Evolutionary conservation across 2,797 vertebrate genomes (phyloP).

Genomic region (Micrastur ruficollis): DNA sequence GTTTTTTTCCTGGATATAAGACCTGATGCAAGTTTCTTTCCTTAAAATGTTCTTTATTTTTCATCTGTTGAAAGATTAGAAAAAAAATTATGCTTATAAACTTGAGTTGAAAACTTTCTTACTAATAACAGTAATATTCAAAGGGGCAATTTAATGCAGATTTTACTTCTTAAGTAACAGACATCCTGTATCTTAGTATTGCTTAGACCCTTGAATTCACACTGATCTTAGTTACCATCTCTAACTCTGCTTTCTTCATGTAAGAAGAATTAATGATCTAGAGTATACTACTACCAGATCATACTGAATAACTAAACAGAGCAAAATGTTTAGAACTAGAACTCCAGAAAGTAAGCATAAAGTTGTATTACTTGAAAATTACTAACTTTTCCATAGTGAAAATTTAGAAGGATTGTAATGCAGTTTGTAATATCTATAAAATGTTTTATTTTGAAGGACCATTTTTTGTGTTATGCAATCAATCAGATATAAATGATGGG

Average conservation of each 20-base stretch:
- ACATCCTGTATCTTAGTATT: not conserved
- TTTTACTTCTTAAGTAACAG: not conserved
- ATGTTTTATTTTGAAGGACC: not conserved
- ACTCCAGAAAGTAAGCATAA: not conserved
- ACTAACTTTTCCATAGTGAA: not conserved
- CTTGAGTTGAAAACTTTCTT: not conserved
- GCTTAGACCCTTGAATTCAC: not conserved
- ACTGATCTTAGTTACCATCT: not conserved
- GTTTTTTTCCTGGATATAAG: not conserved
- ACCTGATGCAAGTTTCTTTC: not conserved
- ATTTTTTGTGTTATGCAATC: conserved; percentile 6
- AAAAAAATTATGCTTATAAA: not conserved
- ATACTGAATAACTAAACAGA: not conserved
- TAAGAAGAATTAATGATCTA: not conserved
- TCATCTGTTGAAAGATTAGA: not conserved
- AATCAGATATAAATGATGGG: not conserved
- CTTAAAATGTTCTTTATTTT: not conserved
- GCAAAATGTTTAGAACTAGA: not conserved
- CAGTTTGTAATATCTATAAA: not conserved
- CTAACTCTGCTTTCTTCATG: not conserved
- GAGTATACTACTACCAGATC: not conserved
- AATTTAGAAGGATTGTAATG: not conserved
- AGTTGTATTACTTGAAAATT: not conserved
- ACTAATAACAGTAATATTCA: not conserved
- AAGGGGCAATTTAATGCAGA: not conserved